phyloP scores from a whole-genome alignment of 1,140 invertebrate species.

The Littorina saxatilis region DNA sequence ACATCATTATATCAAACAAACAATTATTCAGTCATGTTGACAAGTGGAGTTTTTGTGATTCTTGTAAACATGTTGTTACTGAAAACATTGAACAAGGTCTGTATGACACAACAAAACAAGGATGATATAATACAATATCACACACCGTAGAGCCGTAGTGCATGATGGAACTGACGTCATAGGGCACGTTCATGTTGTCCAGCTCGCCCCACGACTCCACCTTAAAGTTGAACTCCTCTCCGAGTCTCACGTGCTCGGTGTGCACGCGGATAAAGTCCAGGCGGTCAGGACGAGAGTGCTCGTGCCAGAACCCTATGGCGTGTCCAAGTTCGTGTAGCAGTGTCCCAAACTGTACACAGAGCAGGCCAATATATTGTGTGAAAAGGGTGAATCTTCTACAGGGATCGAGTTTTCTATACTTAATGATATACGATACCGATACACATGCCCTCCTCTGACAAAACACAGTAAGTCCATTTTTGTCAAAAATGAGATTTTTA shows the following conservation, averaged over 20 bases:
- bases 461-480: no score
- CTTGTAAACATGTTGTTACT: no score
- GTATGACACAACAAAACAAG: no score
- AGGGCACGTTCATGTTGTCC: constrained; percentile 70
- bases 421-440: no score
- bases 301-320: constrained; percentile 74
- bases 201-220: constrained; percentile 85
- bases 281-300: constrained; percentile 73
- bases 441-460: no score
- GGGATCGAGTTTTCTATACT: background rate
- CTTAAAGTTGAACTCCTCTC: constrained; percentile 98
- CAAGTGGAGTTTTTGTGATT: no score
- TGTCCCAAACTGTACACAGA: constrained; percentile 88
- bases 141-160: constrained; percentile 73
- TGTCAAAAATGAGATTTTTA: no score
- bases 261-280: constrained; percentile 63
- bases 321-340: constrained; percentile 81
- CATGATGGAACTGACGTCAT: constrained; percentile 75
- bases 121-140: no score
- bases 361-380: no score
- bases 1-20: no score
- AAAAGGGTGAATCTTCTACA: background rate
- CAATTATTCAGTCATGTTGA: no score
- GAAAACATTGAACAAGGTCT: no score
- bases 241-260: constrained; percentile 55